phyloP scores from a whole-genome alignment of 2,113 vertebrate species.

The Sturnus vulgaris region DNA sequence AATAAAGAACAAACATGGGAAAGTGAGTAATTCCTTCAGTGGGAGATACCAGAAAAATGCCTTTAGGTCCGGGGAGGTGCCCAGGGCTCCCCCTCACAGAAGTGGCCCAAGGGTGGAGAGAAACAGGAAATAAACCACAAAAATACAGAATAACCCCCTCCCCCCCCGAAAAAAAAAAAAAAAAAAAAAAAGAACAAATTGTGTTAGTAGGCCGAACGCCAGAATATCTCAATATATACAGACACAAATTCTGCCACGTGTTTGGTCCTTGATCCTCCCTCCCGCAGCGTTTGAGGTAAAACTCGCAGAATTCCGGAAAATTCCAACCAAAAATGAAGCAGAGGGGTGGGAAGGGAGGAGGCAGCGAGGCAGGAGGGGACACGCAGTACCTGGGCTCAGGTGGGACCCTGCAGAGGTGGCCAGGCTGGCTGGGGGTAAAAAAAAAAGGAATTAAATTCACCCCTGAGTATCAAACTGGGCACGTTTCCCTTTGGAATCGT shows the following conservation, averaged over 20 bases:
- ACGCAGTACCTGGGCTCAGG: neutral
- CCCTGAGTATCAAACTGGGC: neutral
- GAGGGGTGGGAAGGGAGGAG: neutral
- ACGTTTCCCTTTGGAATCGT: neutral
- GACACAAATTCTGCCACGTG: conserved; percentile 36
- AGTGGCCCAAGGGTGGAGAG: neutral
- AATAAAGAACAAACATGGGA: neutral
- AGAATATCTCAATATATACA: conserved; percentile 66
- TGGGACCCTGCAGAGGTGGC: neutral
- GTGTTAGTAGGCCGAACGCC: neutral
- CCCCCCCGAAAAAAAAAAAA: neutral
- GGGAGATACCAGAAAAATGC: conserved; percentile 15
- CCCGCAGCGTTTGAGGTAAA: conserved; percentile 52
- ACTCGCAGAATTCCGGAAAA: neutral
- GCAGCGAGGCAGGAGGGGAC: neutral
- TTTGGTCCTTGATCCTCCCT: conserved; percentile 44
- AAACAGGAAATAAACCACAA: neutral
- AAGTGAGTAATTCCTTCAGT: neutral
- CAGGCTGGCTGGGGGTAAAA: neutral
- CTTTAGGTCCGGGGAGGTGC: neutral
- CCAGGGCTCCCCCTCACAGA: neutral
- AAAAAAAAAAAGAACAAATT: neutral
- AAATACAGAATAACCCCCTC: neutral
- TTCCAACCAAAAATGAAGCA: neutral
- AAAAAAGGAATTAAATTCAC: neutral